These are phyloP conservation scores for Protobothrops flavoviridis DNA, from an alignment of 2,113 vertebrate species.

Conservation along the genomic window DNA sequence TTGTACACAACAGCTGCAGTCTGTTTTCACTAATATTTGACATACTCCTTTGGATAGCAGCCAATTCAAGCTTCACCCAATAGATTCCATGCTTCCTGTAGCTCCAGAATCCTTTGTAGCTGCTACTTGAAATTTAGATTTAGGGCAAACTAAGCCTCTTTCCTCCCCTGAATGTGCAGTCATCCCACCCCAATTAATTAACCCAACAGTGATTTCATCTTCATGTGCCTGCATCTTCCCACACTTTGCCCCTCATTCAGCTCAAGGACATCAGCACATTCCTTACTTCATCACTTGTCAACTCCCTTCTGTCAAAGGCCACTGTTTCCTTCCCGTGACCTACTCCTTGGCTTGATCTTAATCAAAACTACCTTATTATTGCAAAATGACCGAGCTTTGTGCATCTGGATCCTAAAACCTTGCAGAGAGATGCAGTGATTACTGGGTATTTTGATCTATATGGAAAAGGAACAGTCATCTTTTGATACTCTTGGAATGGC, in stretches of 20 bases:
- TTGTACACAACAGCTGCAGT: conserved; percentile 74
- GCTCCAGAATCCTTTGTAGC: conserved; percentile 56
- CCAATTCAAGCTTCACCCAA: conserved; percentile 65
- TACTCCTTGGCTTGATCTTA: conserved; percentile 57
- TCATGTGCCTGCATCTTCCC: conserved; percentile 68
- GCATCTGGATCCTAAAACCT: not conserved
- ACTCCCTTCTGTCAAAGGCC: conserved; percentile 77
- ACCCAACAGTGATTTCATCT: conserved; percentile 64
- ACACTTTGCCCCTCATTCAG: conserved; percentile 68
- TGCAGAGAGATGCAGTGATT: not conserved
- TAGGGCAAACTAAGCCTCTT: conserved; percentile 55
- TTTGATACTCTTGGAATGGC: not conserved
- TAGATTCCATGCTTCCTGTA: conserved; percentile 60
- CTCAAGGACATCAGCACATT: conserved; percentile 80
- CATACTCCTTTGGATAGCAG: conserved; percentile 69
- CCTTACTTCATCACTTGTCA: conserved; percentile 77
- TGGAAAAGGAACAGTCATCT: not conserved
- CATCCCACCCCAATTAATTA: conserved; percentile 75
- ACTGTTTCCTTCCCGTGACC: conserved; percentile 65
- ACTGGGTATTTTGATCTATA: not conserved
- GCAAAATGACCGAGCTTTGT: conserved; percentile 4
- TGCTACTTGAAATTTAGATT: conserved; percentile 54
- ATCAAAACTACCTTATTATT: conserved; percentile 55
- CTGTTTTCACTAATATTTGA: conserved; percentile 79
- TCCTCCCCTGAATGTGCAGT: conserved; percentile 54